Evolutionary conservation across 1,140 invertebrate species (phyloP).

Genomic region (Lucilia cuprina): DNA sequence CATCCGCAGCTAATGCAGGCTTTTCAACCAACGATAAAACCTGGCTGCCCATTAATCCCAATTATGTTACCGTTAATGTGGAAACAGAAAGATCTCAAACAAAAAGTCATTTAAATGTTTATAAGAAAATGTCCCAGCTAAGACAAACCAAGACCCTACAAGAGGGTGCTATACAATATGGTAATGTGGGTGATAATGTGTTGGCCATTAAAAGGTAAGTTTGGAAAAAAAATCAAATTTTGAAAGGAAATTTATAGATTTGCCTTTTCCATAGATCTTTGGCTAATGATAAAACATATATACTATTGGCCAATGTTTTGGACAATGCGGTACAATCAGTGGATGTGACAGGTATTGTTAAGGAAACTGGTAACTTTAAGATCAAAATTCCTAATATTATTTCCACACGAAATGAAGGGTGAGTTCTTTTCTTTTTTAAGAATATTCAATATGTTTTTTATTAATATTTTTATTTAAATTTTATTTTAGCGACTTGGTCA

Average conservation of each 20-base stretch:
- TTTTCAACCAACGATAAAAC: constrained; percentile 67
- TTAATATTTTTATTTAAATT: background rate
- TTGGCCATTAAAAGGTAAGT: constrained; percentile 59
- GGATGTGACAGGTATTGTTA: constrained; percentile 1
- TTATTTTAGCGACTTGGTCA: constrained; percentile 29
- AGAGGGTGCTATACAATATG: constrained; percentile 57
- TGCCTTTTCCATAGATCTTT: constrained; percentile 21
- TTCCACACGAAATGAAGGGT: constrained; percentile 35
- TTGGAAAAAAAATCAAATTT: background rate
- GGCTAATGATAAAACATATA: constrained; percentile 38
- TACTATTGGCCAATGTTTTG: constrained; percentile 39
- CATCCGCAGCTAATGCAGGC: constrained; percentile 63
- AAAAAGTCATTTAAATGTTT: constrained; percentile 55
- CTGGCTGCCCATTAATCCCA: constrained; percentile 72
- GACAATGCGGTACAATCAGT: background rate
- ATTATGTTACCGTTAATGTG: constrained; percentile 68
- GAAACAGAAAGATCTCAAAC: constrained; percentile 41
- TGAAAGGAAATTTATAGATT: background rate
- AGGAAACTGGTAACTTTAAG: constrained; percentile 22
- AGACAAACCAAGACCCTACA: constrained; percentile 48
- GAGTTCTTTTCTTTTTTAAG: background rate
- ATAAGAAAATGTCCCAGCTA: constrained; percentile 43
- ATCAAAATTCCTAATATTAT: constrained; percentile 33
- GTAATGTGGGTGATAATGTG: constrained; percentile 54
- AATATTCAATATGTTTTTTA: background rate